Base-by-base conservation (phyloP, 2,797 vertebrate genomes). In the Siniperca scherzeri region DNA sequence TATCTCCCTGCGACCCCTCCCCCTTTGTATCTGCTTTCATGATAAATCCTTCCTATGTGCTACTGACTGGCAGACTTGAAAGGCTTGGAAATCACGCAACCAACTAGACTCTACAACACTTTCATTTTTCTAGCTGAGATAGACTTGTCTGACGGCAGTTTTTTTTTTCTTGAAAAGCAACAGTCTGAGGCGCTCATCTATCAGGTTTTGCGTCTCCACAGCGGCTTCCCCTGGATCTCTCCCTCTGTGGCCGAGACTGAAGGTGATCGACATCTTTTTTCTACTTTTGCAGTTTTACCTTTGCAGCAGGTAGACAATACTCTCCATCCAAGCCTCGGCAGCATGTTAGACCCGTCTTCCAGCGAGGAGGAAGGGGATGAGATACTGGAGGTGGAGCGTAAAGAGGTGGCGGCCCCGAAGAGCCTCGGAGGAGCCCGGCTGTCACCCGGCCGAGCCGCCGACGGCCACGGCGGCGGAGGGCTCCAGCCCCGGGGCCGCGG, bases 321-420 rank as follows among this genome's bases (percentile, higher is more conserved):
- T 57, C 53, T 59, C 68, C 77, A 71, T 60, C 79, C 67, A 46
- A 48, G 38, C 55, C 57, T 27, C 56, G 14, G 65, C 92, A 94
- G 88, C 91, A 99, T 99, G 98, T 94, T 99, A 95, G 98, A 98
- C 92, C 98, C 98, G 85, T 99, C 98, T 94, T 99, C 98, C 91
- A 99, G 98, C 92, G 98, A 99, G 89, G 98, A 99, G 90, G 98
- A 99, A 93, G 96, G 97, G 36, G 98, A 98, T 78, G 98, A 98
- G 94, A 93, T 97, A 3, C 93, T 96, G 89, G 97, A 98, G 85
- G 97, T 97, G 85, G 97, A 98, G 87, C 95, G 93, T 86, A 97
- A 97, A 95, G 97, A 97, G 94, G 95, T 91, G 88, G 91, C 96
- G 82, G 96, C 97, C 80, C 97, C 97, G 74, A 96, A 92, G 92